Evolutionary conservation across 2,888 invertebrate species (phyloP), one percentile per base, ranked within the genome.

Genomic region (Frankliniella intonsa): DNA sequence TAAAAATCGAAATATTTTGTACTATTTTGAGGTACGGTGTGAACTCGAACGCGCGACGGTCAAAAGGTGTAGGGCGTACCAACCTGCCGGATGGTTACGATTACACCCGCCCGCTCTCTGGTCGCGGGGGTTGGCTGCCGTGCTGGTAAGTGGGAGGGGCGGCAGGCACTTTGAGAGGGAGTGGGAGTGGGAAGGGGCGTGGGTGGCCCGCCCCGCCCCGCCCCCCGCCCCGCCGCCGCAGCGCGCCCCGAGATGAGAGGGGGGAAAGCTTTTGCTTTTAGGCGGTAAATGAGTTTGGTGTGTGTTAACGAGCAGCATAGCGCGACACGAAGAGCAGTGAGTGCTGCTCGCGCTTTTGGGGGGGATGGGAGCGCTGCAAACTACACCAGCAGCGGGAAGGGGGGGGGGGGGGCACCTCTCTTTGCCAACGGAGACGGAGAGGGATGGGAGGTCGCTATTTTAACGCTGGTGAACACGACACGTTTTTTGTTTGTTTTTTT

Each of bases 271-370:
- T 76, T 76, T 76, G 69, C 69, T 76, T 76, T 76, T 76, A 76
- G 69, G 69, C 69, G 25, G 22, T 76, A 76, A 76, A 76, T 76
- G 69, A 76, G 69, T 76, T 76, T 76, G 69, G 22, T 76, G 55
- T 55, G 55, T 55, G 55, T 76, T 76, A 76, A 76, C 69, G 69
- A 76, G 69, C 69, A 62, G 69, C 25, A 76, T 76, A 76, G 22
- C 69, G 69, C 25, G 25, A 76, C 69, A 38, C 38, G 38, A 38
- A 38, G 38, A 38, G 38, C 38, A 38, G 38, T 38, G 38, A 38
- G 38, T 38, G 38, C 38, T 38, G 38, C 38, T 38, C 38, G 38
- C 2, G 38, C 38, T 38, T 38, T 38, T 2, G 38, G 38, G 38
- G 38, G 38, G 38, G 38, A 2, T 2, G 38, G 38, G 38, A 2